Evolutionary conservation across 2,113 vertebrate genomes (phyloP).

Genomic region (Microtus oregoni): DNA sequence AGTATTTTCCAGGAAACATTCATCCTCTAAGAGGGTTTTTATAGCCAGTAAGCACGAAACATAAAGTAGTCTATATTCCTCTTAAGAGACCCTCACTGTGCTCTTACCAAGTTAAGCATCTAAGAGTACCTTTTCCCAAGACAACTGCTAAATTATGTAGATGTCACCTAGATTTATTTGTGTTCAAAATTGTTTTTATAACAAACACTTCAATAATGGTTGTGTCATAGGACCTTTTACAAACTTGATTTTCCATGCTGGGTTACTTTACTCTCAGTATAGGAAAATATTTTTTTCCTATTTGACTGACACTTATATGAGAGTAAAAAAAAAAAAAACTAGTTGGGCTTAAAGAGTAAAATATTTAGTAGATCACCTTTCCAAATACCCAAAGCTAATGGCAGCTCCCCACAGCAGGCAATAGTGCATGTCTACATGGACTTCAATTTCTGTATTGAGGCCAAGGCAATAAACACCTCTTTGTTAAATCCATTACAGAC

Average conservation of each 20-base stretch:
- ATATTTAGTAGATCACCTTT: constrained; percentile 20
- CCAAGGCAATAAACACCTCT: background rate
- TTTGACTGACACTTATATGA: background rate
- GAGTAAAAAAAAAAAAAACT: background rate
- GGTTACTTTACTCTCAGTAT: background rate
- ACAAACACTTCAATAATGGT: background rate
- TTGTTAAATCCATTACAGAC: background rate
- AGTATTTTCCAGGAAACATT: background rate
- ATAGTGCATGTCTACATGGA: background rate
- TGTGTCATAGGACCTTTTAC: background rate
- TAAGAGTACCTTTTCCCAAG: background rate
- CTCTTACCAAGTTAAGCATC: background rate
- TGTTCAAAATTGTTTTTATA: background rate
- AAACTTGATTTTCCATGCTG: background rate
- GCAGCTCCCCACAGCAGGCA: background rate
- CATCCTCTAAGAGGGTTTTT: background rate
- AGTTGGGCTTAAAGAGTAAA: background rate
- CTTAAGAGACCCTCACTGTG: background rate
- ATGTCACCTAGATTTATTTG: background rate
- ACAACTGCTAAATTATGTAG: background rate
- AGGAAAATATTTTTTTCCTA: background rate
- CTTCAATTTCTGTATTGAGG: background rate
- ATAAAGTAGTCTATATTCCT: background rate
- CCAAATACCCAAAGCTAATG: background rate
- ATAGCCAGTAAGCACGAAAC: background rate